Evolutionary conservation across 1,140 invertebrate species (phyloP), one percentile per base, ranked within the genome.

Genomic region (Drosophila prosaltans): DNA sequence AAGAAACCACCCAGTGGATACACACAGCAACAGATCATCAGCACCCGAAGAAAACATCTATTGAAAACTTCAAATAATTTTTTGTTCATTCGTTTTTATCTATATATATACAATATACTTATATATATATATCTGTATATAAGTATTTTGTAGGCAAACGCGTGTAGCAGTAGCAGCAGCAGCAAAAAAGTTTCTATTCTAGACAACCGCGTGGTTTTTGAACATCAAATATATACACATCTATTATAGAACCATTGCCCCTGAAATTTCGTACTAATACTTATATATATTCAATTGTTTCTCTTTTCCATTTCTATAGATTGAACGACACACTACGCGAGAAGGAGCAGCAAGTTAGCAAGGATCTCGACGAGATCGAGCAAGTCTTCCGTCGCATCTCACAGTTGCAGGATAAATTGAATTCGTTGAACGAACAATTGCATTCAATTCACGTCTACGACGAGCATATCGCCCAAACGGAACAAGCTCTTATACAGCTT

Each of bases 381-480:
- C 86, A 91, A 72, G 86, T 94, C 72, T 94, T 96, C 81, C 93
- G 93, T 78, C 94, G 94, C 74, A 95, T 97, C 67, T 94, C 94
- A 48, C 91, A 94, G 64, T 92, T 96, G 76, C 94, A 95, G 74
- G 93, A 94, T 65, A 93, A 93, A 69, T 93, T 97, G 60, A 94
- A 95, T 78, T 93, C 94, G 32, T 92, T 95, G 43, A 93, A 95
- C 70, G 93, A 94, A 36, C 94, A 95, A 89, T 94, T 96, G 32
- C 93, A 93, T 41, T 92, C 93, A 55, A 94, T 97, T 71, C 95
- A 97, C 94, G 95, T 96, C 1, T 97, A 95, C 92, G 95, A 95
- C 74, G 94, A 95, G 61, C 93, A 96, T 92, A 94, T 95, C 69
- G 92, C 93, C 11, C 92, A 93, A 45, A 93, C 92, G 72, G 95